Conservation (phyloP, 2,888 invertebrate species). For the Dynastes grantii region DNA sequence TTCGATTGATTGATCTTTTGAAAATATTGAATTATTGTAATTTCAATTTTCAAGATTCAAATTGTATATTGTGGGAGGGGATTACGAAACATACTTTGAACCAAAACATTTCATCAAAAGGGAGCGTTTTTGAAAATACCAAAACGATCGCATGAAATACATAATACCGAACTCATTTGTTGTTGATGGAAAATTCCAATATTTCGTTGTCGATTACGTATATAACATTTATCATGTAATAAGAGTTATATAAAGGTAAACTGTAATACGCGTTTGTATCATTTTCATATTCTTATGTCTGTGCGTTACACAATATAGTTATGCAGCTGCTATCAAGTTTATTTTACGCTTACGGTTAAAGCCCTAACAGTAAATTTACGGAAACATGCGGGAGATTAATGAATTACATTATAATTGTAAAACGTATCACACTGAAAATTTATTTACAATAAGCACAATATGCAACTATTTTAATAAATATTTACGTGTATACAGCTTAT, state of each 20-base stretch:
- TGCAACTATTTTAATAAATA: no score
- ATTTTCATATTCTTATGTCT: conserved; percentile 1
- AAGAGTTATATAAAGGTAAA: not conserved
- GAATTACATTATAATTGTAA: not conserved
- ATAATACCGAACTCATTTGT: not conserved
- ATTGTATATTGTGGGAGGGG: no score
- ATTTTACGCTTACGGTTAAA: not conserved
- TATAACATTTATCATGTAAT: not conserved
- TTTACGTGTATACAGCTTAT: no score
- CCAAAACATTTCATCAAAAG: no score
- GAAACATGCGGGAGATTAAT: not conserved
- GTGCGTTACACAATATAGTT: not conserved
- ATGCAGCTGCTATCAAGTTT: not conserved
- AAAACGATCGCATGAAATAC: not conserved
- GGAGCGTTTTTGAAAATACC: no score
- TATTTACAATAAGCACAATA: no score
- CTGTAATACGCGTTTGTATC: not conserved
- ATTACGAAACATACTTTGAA: no score
- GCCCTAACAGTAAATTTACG: no score
- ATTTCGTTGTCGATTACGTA: not conserved
- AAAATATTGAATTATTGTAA: no score
- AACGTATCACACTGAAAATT: no score
- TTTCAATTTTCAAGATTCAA: no score
- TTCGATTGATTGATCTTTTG: no score
- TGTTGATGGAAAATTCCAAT: conserved; percentile 21